Base-by-base conservation (phyloP, 2,888 invertebrate species). In the Pachymerium ferrugineum region DNA sequence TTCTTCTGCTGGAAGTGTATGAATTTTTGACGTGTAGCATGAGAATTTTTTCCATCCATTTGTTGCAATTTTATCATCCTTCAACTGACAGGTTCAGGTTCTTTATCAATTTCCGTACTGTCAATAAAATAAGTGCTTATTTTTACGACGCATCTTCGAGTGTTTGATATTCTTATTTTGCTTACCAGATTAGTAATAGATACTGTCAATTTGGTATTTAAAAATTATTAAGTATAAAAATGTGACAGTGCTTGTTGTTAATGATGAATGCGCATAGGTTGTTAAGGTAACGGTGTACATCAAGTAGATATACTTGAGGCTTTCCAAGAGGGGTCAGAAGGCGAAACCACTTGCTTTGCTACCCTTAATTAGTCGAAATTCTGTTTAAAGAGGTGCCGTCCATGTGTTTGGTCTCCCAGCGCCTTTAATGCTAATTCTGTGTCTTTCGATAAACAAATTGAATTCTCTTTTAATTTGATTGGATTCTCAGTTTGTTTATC, bases 401-500 rank as follows among this genome's bases (percentile, higher is more conserved):
- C 54, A 54, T 14, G 25, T 54, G 54, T 54, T 54, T 54, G 8
- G 54, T 54, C 54, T 54, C 54, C 54, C 54, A 54, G 10, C 54
- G 54, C 54, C 25, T 54, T 54, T 54, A 54, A 54, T 54, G 54
- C 54, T 54, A 54, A 54, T 54, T 54, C 54, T 1, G 25, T 54
- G 25, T 14, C 54, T 54, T 54, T 25, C 19, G 38, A 1, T 54
- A 25, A 6, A 2, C 54, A 54, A 54, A 54, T 54, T 54, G 25
- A 54, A 54, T 54, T 54, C 1, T 54, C 54, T 22, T 25, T 25
- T 25, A 22, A n/a, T n/a, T n/a, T n/a, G n/a, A n/a, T n/a, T n/a
- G 54, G 28, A 25, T 54, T 54, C 5, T 14, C 54, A 54, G 28
- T 54, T 54, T 54, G 22, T 22, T 54, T 28, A 54, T 54, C 54